Base-by-base conservation (phyloP, 2,113 vertebrate genomes). In the Strigops habroptila region DNA sequence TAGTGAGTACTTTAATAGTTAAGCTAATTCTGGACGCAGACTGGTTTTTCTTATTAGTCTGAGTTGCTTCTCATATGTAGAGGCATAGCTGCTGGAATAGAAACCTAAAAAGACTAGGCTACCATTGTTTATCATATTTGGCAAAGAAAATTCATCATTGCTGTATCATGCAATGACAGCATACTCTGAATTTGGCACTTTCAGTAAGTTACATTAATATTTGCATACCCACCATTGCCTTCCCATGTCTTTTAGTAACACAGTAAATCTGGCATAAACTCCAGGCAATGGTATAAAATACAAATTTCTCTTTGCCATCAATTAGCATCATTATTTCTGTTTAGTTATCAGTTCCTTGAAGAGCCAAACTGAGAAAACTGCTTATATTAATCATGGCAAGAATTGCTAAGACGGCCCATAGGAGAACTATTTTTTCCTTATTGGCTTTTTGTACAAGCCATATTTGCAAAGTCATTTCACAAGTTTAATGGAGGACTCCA, bases 381-480 rank as follows among this genome's bases (percentile, higher is more conserved):
- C n/a, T 85, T 79, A 6, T 86, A 92, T 96, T 95, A 95, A 88
- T 97, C 73, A 80, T 33, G 51, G 80, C 19, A 64, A 92, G 77
- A 95, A 91, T 87, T 71, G 39, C 28, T 90, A 96, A 81, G 39
- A 68, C 25, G 92, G 48, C 23, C 24, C 33, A 68, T 70, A 57
- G 23, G 46, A 91, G 21, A 93, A 37, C 27, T 6, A 46, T 67
- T 55, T 76, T 75, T 95, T 80, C 89, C 64, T 41, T 91, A 91
- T 60, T 92, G 73, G 33, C n/a, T 95, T 93, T 95, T 94, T 93
- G 48, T 93, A 83, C 74, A 93, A 92, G 41, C 15, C 81, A 22
- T 78, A 92, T 59, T 81, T 83, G 62, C 67, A 97, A 92, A 97
- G 28, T 88, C 64, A 94, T 96, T 97, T 94, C 84, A 94, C 65